Evolutionary conservation across 2,888 invertebrate species (phyloP), one percentile per base, ranked within the genome.

Genomic region (Calameuta idolon): DNA sequence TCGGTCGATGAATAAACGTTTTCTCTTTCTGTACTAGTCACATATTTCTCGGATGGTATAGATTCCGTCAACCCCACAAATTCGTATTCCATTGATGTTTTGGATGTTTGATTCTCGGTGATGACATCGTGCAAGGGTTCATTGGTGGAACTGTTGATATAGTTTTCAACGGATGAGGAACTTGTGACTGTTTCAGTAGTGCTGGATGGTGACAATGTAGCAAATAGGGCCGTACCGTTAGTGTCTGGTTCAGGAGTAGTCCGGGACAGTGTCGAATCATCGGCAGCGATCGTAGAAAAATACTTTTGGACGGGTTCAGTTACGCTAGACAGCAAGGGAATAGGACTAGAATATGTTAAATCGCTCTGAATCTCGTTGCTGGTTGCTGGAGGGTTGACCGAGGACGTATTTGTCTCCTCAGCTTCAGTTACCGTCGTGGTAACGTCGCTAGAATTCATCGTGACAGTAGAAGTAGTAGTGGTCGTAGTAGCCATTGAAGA

Each of bases 11-110:
- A 9, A 55, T 40, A 9, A 40, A 40, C 23, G 1, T 55, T 23
- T 23, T 23, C 55, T 9, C 23, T 15, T 55, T 9, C 55, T 23
- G 80, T 75, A 74, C 69, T 79, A 5, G 75, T 33, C 35, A 77
- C 69, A 69, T 79, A 79, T 73, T 75, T 77, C 40, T 77, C 76
- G 1, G 79, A 75, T 12, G 31, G 75, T 11, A 83, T 82, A 12
- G 81, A 79, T 4, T 89, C 89, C 37, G 87, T 87, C 1, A 90
- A 82, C 0, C 85, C 88, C 4, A 90, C 84, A 74, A 90, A 89
- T 68, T 89, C 88, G 83, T 89, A 89, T 76, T 89, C 87, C 35
- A 90, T 80, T 12, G 79, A 81, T 0, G 87, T 84, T 0, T 87
- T 83, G 11, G 86, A 85, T 2, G 85, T 82, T 55, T 55, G 9